A percentile compares a stretch with the other conserved stretches of the same genome.
Conservation (phyloP, 2,113 vertebrate species). For the Sylvia atricapilla region DNA sequence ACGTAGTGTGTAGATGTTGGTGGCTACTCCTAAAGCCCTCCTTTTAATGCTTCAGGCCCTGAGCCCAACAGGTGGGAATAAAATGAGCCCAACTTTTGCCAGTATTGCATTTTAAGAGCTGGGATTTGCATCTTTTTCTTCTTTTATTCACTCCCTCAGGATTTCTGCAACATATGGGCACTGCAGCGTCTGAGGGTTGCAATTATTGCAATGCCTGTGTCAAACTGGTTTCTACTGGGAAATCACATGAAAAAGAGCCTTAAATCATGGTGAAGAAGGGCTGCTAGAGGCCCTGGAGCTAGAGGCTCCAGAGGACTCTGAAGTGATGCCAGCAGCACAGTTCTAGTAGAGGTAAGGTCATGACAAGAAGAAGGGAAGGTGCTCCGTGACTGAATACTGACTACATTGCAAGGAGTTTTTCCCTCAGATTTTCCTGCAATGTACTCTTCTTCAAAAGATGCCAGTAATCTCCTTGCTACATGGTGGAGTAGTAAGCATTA, state of each 20-base stretch:
- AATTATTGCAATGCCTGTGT: not conserved
- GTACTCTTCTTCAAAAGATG: not conserved
- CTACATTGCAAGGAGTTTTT: not conserved
- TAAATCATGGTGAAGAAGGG: not conserved
- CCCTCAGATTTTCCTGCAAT: not conserved
- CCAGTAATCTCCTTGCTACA: not conserved
- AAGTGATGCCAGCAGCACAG: not conserved
- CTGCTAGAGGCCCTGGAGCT: not conserved
- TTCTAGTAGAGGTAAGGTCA: not conserved
- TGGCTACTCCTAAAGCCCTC: not conserved
- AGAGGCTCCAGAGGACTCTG: fast-evolving
- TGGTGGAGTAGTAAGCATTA: not conserved
- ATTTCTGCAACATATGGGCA: not conserved
- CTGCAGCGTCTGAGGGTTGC: not conserved
- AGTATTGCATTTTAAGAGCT: not conserved
- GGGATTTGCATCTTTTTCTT: not conserved
- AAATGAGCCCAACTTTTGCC: not conserved
- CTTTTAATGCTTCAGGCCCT: not conserved
- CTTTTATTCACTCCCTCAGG: not conserved
- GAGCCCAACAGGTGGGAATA: not conserved
- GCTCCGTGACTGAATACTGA: not conserved
- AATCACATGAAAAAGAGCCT: not conserved
- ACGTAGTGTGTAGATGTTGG: not conserved
- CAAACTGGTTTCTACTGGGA: not conserved
- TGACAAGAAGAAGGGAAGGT: not conserved